These are phyloP conservation scores for Lagopus leucura DNA, from an alignment of 2,113 vertebrate genomes.

Conservation along the genomic window DNA sequence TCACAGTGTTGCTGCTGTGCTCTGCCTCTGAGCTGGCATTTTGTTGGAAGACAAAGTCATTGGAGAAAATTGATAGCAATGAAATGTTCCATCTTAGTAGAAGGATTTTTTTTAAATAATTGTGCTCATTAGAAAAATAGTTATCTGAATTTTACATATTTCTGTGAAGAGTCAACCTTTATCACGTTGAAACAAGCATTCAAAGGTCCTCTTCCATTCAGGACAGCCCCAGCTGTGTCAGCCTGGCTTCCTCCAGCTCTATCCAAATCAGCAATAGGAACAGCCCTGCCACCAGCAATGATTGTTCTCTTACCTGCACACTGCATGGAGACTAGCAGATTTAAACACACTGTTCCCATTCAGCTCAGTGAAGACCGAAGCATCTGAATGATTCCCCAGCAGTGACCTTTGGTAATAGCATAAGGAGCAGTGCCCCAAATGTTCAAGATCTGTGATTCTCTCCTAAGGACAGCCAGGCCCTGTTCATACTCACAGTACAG, in stretches of 20 bases:
- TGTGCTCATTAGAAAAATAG: not conserved
- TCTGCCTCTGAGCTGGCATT: not conserved
- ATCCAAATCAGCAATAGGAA: not conserved
- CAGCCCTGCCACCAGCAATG: not conserved
- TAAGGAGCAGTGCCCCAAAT: not conserved
- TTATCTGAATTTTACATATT: not conserved
- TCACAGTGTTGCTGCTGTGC: not conserved
- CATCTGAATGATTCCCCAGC: not conserved
- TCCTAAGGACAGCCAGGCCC: not conserved
- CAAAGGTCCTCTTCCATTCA: no score
- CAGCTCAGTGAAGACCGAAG: not conserved
- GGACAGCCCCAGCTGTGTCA: not conserved
- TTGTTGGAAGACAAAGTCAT: not conserved
- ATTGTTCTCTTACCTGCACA: not conserved
- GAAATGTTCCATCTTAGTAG: not conserved
- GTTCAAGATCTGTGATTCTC: not conserved
- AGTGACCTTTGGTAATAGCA: no score
- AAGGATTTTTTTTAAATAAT: not conserved
- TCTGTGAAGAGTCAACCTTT: not conserved
- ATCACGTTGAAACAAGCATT: fast-evolving
- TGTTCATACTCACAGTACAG: not conserved
- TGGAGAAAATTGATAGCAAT: not conserved
- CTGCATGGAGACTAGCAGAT: fast-evolving
- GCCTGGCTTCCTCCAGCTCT: not conserved
- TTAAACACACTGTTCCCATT: not conserved